Evolutionary conservation across 2,888 invertebrate genomes (phyloP).

Genomic region (Acronicta aceris): DNA sequence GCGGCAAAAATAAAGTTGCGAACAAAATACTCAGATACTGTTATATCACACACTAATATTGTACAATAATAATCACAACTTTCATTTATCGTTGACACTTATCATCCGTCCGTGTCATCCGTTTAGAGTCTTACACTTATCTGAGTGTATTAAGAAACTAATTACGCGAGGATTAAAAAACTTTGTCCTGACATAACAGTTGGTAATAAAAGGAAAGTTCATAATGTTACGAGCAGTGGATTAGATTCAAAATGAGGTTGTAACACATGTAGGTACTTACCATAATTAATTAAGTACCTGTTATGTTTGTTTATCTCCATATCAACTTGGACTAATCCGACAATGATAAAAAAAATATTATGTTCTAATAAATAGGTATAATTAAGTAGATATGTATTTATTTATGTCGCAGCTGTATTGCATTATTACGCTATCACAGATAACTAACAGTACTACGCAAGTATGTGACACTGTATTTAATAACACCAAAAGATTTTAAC

Average conservation of each 20-base stretch:
- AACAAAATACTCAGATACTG: constrained; percentile 73
- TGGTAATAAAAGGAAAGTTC: constrained; percentile 22
- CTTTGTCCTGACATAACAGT: constrained; percentile 12
- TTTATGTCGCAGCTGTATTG: no score
- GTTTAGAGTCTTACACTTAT: constrained; percentile 32
- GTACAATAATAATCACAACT: constrained; percentile 58
- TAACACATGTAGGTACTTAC: constrained; percentile 13
- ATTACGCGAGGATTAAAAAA: constrained; percentile 34
- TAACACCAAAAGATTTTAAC: no score
- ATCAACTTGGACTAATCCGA: background rate
- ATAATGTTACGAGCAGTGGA: constrained; percentile 11
- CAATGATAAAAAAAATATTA: no score
- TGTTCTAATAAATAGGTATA: no score
- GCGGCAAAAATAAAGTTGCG: constrained; percentile 48
- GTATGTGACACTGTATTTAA: no score
- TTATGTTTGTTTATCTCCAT: constrained; percentile 1
- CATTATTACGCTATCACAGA: no score
- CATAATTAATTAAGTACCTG: constrained; percentile 29
- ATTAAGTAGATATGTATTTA: no score
- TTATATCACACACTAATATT: constrained; percentile 73
- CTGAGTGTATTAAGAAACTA: constrained; percentile 38
- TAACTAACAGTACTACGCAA: no score
- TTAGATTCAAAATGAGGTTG: constrained; percentile 19
- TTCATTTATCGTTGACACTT: constrained; percentile 67
- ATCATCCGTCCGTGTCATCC: constrained; percentile 58